Conservation (phyloP, 2,113 vertebrate genomes). For the Miniopterus natalensis region DNA sequence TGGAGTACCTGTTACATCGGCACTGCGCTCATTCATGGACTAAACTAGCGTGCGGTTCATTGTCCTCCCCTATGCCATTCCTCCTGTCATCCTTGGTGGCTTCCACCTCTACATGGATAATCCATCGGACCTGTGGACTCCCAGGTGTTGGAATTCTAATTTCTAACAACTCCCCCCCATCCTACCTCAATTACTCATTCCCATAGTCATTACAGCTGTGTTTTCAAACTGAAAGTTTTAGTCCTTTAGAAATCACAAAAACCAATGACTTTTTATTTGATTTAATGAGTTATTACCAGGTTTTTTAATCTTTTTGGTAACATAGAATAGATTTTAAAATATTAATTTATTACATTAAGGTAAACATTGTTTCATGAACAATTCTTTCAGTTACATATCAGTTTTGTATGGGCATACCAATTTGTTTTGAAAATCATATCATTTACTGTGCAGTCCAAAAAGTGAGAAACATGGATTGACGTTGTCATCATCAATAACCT, state of each 20-base stretch:
- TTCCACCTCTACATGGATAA: neutral
- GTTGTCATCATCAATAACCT: neutral
- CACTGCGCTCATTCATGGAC: neutral
- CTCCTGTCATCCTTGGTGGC: neutral
- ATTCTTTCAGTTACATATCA: neutral
- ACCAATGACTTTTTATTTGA: constrained; percentile 23
- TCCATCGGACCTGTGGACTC: neutral
- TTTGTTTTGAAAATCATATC: neutral
- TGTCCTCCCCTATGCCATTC: neutral
- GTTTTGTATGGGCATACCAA: neutral
- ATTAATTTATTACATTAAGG: neutral
- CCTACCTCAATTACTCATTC: neutral
- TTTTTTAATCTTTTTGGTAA: neutral
- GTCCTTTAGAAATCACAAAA: neutral
- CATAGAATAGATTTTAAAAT: neutral
- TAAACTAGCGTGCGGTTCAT: neutral
- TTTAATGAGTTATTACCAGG: constrained; percentile 6
- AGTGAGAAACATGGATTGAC: neutral
- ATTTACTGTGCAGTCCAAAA: neutral
- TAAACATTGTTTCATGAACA: constrained; percentile 22
- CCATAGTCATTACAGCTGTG: neutral
- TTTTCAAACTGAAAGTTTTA: neutral
- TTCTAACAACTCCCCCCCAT: neutral
- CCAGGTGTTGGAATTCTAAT: neutral
- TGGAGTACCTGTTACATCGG: neutral